phyloP scores from a whole-genome alignment of 53 echinoderm and acorn worm species.

The Arbacia lixula region DNA sequence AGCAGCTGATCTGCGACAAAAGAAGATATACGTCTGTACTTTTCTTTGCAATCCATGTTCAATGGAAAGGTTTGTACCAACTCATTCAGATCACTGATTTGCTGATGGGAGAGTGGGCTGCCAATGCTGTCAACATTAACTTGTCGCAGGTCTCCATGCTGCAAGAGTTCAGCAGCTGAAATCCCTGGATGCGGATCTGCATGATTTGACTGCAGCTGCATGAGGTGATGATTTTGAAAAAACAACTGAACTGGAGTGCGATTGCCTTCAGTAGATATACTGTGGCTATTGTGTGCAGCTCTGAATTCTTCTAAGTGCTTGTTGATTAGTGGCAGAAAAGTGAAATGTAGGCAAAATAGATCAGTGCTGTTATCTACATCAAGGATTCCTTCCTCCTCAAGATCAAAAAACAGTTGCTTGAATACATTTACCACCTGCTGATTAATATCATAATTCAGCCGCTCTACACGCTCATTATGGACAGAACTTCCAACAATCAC shows the following conservation, averaged over 20 bases:
- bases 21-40: conserved; percentile 29
- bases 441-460: conserved; percentile 48
- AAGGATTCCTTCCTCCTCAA: conserved; percentile 34
- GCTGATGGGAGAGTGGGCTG: conserved; percentile 34
- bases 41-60: conserved; percentile 16
- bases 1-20: conserved; percentile 39
- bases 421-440: conserved; percentile 35
- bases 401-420: conserved; percentile 20
- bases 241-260: conserved; percentile 49
- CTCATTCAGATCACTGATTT: conserved; percentile 15
- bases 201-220: conserved; percentile 9
- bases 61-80: conserved; percentile 24
- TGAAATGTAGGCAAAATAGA: conserved; percentile 27
- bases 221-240: conserved; percentile 34
- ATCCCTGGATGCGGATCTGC: conserved; percentile 39
- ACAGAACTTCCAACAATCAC: conserved; percentile 56
- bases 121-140: conserved; percentile 40
- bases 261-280: conserved; percentile 49
- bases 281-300: conserved; percentile 51
- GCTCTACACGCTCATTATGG: conserved; percentile 56
- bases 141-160: conserved; percentile 14
- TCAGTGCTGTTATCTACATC: conserved; percentile 38
- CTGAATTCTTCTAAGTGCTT: conserved; percentile 20
- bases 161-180: conserved; percentile 33
- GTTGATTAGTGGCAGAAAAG: conserved; percentile 22